These are phyloP conservation scores for Trachelus stipa DNA, from an alignment of 2,888 invertebrate genomes.

Conservation along the genomic window DNA sequence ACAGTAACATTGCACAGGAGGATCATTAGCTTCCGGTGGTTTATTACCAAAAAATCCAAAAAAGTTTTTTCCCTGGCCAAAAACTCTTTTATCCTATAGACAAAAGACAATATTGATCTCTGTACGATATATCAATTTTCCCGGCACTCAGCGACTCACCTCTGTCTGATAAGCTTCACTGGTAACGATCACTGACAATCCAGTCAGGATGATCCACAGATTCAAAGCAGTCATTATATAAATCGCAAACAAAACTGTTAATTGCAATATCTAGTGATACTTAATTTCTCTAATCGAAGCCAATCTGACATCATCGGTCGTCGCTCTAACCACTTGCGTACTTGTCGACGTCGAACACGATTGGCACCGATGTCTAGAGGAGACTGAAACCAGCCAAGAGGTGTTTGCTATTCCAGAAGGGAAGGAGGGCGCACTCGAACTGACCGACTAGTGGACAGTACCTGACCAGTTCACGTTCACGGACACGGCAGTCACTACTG, in stretches of 20 bases:
- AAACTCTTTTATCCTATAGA: background rate
- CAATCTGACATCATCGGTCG: background rate
- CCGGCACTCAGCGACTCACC: conserved; percentile 22
- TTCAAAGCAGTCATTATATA: background rate
- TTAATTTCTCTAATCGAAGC: background rate
- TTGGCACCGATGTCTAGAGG: conserved; percentile 51
- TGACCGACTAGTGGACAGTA: conserved; percentile 47
- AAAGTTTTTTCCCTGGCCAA: conserved; percentile 49
- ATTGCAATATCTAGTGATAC: background rate
- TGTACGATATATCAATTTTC: background rate
- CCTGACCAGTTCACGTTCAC: conserved; percentile 59
- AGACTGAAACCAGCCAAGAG: conserved; percentile 46
- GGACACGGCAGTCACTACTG: conserved; percentile 49
- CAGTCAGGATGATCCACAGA: background rate
- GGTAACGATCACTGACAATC: conserved; percentile 9
- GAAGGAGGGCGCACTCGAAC: conserved; percentile 49
- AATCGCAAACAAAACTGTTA: background rate
- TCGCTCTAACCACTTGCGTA: conserved; percentile 11
- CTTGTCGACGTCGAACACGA: conserved; percentile 46
- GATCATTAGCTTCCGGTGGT: conserved; percentile 72
- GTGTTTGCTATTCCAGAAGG: conserved; percentile 54
- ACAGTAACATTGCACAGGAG: conserved; percentile 73
- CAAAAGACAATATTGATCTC: background rate
- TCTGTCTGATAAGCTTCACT: conserved; percentile 19
- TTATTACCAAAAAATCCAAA: conserved; percentile 74